Conservation (phyloP, 2,113 vertebrate species). For the Acanthisitta chloris region DNA sequence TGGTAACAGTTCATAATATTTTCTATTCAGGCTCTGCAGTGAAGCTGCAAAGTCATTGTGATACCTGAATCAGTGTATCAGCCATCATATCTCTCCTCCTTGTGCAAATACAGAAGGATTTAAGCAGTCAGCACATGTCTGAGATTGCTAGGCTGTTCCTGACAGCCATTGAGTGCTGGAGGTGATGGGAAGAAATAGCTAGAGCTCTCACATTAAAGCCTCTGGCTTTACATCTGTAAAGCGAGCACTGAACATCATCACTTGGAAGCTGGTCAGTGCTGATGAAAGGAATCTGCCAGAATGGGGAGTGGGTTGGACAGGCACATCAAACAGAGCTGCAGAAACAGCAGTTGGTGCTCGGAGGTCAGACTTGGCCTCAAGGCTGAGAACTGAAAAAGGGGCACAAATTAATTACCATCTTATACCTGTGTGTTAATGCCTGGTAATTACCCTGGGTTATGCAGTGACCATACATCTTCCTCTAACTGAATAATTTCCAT, state of each 20-base stretch:
- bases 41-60: not conserved
- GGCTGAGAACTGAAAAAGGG: not conserved
- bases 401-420: not conserved
- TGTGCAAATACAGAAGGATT: not conserved
- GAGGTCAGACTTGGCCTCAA: not conserved
- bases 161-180: not conserved
- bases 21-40: not conserved
- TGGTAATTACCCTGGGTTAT: not conserved
- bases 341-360: not conserved
- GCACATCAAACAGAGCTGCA: not conserved
- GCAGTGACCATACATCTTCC: not conserved
- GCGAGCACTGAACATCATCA: accelerated
- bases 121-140: not conserved
- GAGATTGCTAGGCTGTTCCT: not conserved
- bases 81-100: not conserved
- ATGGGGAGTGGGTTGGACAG: accelerated
- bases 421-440: not conserved
- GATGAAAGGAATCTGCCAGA: not conserved
- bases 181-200: not conserved
- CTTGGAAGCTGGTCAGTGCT: not conserved
- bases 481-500: not conserved
- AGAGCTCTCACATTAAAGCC: not conserved
- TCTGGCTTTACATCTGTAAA: not conserved
- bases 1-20: conserved; percentile 9
- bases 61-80: not conserved